These are phyloP conservation scores for Himalopsyche phryganea DNA, from an alignment of 1,140 invertebrate species.

Conservation along the genomic window DNA sequence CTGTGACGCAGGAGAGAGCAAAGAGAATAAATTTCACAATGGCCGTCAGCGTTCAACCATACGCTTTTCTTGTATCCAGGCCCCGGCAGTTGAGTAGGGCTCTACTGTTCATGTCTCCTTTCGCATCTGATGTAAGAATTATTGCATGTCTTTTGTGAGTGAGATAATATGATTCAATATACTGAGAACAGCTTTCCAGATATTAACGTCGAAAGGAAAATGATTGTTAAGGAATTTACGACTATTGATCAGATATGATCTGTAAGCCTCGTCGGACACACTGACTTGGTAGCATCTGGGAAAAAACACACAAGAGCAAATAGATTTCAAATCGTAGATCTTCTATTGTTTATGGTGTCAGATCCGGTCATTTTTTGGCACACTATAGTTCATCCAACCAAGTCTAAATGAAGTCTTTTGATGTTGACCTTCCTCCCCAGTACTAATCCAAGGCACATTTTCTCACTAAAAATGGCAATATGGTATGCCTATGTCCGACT, in stretches of 20 bases:
- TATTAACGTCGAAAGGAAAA: not conserved
- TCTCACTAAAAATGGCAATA: too few relatives aligned
- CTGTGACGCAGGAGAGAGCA: slow-evolving; percentile 61
- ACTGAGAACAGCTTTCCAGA: not conserved
- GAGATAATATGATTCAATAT: too few relatives aligned
- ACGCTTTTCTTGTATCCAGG: slow-evolving; percentile 71
- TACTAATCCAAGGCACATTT: too few relatives aligned
- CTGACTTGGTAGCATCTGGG: too few relatives aligned
- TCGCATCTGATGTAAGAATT: slow-evolving; percentile 65
- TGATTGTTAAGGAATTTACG: not conserved
- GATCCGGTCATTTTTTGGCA: too few relatives aligned
- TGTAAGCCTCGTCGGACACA: not conserved
- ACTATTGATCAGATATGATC: not conserved
- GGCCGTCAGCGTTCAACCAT: slow-evolving; percentile 73
- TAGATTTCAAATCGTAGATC: too few relatives aligned
- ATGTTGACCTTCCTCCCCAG: too few relatives aligned
- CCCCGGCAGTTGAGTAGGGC: slow-evolving; percentile 74
- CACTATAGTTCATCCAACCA: too few relatives aligned
- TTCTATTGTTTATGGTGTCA: too few relatives aligned
- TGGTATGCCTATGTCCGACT: too few relatives aligned
- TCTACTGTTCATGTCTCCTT: slow-evolving; percentile 81
- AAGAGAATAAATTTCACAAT: slow-evolving; percentile 73
- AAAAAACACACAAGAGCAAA: too few relatives aligned
- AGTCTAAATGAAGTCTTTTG: too few relatives aligned
- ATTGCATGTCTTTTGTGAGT: not conserved